Percentiles rank a stretch among this genome's conserved stretches.
These are phyloP conservation scores for Climacteris rufus DNA, from an alignment of 2,113 vertebrate genomes.

Conservation along the genomic window DNA sequence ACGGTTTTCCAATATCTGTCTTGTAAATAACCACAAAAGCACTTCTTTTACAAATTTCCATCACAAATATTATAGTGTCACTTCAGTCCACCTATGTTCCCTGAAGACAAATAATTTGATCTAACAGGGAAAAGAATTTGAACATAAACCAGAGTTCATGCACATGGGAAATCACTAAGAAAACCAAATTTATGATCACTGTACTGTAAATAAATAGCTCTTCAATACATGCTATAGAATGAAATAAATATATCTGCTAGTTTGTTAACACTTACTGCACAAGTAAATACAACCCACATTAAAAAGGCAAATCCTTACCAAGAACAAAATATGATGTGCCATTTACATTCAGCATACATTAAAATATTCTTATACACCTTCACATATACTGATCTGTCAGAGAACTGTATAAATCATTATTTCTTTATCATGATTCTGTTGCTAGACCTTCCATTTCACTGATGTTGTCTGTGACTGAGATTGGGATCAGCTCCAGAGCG, in stretches of 20 bases:
- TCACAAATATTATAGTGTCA: conserved; percentile 8
- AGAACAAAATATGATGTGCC: not conserved
- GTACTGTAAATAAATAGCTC: not conserved
- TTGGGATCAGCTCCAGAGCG: not conserved
- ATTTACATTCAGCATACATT: not conserved
- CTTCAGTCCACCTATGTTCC: not conserved
- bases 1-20: not conserved
- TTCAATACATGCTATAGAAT: not conserved
- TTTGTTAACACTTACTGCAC: not conserved
- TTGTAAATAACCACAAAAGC: conserved; percentile 24
- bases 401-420: not conserved
- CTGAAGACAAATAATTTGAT: conserved; percentile 36
- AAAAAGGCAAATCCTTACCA: not conserved
- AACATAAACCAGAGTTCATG: conserved; percentile 25
- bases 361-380: not conserved
- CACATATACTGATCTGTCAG: not conserved
- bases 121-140: conserved; percentile 22
- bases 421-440: not conserved
- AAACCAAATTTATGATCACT: conserved; percentile 28
- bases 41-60: conserved; percentile 20
- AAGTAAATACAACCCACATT: not conserved
- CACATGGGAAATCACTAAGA: conserved; percentile 11
- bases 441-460: not conserved
- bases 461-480: not conserved
- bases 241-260: not conserved